Conservation (phyloP, 1,140 invertebrate genomes). For the Archivesica marissinica region DNA sequence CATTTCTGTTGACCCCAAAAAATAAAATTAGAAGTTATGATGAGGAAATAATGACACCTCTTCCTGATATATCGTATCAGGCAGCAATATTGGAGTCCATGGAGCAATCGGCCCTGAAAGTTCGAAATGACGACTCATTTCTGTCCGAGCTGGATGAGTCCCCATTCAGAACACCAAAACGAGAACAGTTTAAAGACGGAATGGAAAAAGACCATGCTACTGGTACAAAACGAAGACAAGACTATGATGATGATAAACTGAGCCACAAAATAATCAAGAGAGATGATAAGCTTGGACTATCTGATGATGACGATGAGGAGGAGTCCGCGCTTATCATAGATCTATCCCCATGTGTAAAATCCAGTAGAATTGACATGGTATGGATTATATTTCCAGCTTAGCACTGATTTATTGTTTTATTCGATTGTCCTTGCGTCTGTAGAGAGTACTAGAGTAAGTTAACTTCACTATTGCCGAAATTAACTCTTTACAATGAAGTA, state of each 20-base stretch:
- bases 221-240: not conserved
- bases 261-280: not conserved
- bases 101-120: slow-evolving; percentile 51
- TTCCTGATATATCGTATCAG: slow-evolving; percentile 45
- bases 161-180: slow-evolving; percentile 3
- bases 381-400: no score
- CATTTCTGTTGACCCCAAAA: slow-evolving; percentile 14
- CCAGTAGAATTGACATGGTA: not conserved
- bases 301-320: slow-evolving; percentile 44
- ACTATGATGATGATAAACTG: not conserved
- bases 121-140: slow-evolving; percentile 34
- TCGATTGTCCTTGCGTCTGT: no score
- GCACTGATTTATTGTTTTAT: no score
- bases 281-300: slow-evolving; percentile 4
- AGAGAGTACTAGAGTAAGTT: no score
- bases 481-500: no score
- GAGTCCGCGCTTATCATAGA: slow-evolving; percentile 32
- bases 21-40: not conserved
- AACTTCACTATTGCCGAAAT: no score
- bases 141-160: slow-evolving; percentile 18
- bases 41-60: slow-evolving; percentile 41
- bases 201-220: not conserved
- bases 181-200: not conserved
- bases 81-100: slow-evolving; percentile 54
- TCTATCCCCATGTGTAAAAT: slow-evolving; percentile 8